phyloP scores from a whole-genome alignment of 2,888 invertebrate species.

The Tetragnatha montana region DNA sequence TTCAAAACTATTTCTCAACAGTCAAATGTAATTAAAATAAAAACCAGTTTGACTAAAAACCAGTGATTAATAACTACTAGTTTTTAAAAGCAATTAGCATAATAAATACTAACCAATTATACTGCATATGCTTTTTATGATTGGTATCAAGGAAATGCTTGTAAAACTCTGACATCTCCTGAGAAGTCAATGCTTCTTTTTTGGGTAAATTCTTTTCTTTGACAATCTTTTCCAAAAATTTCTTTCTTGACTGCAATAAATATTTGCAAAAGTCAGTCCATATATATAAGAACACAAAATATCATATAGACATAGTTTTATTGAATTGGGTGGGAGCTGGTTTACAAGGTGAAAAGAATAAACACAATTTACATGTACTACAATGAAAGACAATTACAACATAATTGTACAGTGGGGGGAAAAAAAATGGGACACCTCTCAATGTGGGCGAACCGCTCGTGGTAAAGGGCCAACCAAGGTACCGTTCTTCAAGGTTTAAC shows the following conservation, averaged over 20 bases:
- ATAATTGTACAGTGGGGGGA: no score
- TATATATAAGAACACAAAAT: neutral
- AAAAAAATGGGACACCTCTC: no score
- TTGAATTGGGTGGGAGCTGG: no score
- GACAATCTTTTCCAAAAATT: slow-evolving; percentile 36
- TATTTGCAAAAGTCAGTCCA: neutral
- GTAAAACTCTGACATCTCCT: slow-evolving; percentile 61
- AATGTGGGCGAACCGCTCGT: no score
- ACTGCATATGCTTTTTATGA: slow-evolving; percentile 46
- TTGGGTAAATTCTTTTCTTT: slow-evolving; percentile 38
- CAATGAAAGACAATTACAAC: no score
- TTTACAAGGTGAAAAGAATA: no score
- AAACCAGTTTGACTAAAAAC: neutral
- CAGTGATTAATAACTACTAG: neutral
- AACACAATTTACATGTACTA: no score
- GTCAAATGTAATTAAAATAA: neutral
- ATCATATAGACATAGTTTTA: no score
- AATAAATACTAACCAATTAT: slow-evolving; percentile 48
- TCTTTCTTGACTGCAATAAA: slow-evolving; percentile 40
- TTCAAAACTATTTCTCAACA: neutral
- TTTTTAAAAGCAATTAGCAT: neutral
- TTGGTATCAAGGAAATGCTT: slow-evolving; percentile 56
- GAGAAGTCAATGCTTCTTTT: slow-evolving; percentile 11
- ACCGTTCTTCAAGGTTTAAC: no score
- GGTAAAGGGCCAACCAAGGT: no score